Conservation (phyloP, 2,797 vertebrate species). For the Amazona ochrocephala region DNA sequence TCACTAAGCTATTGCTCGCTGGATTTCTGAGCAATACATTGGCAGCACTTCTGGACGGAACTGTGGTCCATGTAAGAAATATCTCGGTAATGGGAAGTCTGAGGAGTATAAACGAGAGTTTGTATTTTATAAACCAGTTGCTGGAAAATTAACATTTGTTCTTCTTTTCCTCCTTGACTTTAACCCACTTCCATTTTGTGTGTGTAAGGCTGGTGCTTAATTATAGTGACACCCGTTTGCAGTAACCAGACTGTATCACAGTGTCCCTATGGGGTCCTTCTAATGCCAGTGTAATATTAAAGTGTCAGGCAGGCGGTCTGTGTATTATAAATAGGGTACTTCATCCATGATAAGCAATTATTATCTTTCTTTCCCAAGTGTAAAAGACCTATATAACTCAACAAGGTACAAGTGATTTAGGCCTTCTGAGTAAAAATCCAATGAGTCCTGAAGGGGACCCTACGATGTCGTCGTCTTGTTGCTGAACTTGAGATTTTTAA, state of each 20-base stretch:
- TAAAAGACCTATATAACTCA: conserved; percentile 76
- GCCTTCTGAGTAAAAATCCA: conserved; percentile 71
- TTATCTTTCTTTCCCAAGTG: conserved; percentile 82
- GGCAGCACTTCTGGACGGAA: not conserved
- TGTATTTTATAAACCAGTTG: conserved; percentile 55
- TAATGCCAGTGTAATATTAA: conserved; percentile 76
- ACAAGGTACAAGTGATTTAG: conserved; percentile 77
- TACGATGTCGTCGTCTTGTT: conserved; percentile 65
- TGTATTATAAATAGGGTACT: conserved; percentile 81
- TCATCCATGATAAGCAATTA: conserved; percentile 80
- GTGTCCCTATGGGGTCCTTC: conserved; percentile 77
- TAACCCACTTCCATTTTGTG: conserved; percentile 25
- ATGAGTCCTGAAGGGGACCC: conserved; percentile 80
- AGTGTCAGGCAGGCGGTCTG: conserved; percentile 78
- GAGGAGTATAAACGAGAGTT: not conserved
- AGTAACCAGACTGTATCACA: conserved; percentile 73
- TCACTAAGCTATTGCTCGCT: not conserved
- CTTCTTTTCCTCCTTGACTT: conserved; percentile 50
- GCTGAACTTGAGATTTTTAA: conserved; percentile 74
- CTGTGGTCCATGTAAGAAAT: not conserved
- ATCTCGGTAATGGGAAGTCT: not conserved
- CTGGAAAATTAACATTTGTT: conserved; percentile 66
- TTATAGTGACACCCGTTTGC: conserved; percentile 74
- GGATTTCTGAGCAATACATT: not conserved
- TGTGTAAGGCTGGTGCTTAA: conserved; percentile 70